Conservation (phyloP, 2,113 vertebrate genomes). For the Clarias gariepinus region DNA sequence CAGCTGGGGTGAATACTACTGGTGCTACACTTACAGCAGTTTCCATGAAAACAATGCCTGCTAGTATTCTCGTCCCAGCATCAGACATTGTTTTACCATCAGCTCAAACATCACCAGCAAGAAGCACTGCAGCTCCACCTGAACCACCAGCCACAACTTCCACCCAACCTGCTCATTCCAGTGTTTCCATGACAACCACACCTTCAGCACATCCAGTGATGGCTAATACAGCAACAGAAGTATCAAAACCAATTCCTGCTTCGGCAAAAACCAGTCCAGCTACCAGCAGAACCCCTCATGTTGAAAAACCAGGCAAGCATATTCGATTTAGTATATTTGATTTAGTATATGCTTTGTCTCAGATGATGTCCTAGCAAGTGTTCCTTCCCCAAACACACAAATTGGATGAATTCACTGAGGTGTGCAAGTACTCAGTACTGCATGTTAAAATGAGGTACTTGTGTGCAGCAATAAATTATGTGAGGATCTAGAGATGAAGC, state of each 20-base stretch:
- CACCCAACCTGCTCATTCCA: background rate
- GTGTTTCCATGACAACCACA: conserved; percentile 1
- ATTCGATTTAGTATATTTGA: background rate
- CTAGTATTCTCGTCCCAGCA: background rate
- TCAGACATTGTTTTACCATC: background rate
- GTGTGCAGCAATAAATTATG: background rate
- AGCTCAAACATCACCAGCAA: conserved; percentile 2
- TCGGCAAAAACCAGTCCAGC: conserved; percentile 15
- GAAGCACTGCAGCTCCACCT: background rate
- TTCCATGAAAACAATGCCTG: background rate
- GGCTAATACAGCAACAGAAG: conserved; percentile 15
- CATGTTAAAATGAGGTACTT: background rate
- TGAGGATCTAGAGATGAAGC: background rate
- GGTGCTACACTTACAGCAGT: background rate
- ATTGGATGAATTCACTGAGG: background rate
- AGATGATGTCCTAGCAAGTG: background rate
- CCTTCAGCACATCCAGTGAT: background rate
- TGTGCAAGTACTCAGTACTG: background rate
- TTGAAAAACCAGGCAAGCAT: conserved; percentile 55
- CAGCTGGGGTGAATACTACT: background rate
- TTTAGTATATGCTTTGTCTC: background rate
- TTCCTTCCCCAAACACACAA: background rate
- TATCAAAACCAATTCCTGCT: background rate
- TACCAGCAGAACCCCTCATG: conserved; percentile 12
- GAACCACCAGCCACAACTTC: background rate